These are phyloP conservation scores for Craseonycteris thonglongyai DNA, from an alignment of 2,113 vertebrate species.

Conservation along the genomic window DNA sequence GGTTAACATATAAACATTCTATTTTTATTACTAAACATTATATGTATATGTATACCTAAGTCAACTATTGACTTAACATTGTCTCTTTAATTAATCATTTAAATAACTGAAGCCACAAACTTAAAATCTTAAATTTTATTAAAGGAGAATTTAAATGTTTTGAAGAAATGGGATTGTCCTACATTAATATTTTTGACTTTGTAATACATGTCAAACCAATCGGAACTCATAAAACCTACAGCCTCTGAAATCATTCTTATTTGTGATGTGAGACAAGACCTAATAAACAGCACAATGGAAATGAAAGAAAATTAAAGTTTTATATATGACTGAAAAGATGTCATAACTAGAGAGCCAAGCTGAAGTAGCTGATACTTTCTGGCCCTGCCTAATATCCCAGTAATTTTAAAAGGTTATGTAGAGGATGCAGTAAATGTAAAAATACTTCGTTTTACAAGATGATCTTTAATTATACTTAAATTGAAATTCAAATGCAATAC, in stretches of 20 bases:
- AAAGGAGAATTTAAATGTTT: not conserved
- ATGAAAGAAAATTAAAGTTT: not conserved
- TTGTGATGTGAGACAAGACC: not conserved
- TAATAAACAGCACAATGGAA: not conserved
- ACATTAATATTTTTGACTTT: not conserved
- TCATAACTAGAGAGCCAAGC: not conserved
- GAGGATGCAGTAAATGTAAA: slow-evolving; percentile 3
- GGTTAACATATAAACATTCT: not conserved
- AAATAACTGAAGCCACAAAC: not conserved
- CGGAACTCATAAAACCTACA: not conserved
- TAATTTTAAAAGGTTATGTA: not conserved
- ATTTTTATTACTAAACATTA: not conserved
- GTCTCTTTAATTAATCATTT: not conserved
- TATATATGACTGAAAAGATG: not conserved
- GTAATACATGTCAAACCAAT: not conserved
- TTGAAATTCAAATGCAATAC: slow-evolving; percentile 24
- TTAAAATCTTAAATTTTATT: not conserved
- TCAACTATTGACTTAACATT: not conserved
- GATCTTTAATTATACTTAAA: slow-evolving; percentile 28
- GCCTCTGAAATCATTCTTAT: not conserved
- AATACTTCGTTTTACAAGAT: not conserved
- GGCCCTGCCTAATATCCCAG: not conserved
- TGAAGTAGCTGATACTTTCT: not conserved
- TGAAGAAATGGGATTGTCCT: not conserved
- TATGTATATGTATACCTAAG: not conserved